These are phyloP conservation scores for Borostomias antarcticus DNA, from an alignment of 2,797 vertebrate genomes.

Conservation along the genomic window DNA sequence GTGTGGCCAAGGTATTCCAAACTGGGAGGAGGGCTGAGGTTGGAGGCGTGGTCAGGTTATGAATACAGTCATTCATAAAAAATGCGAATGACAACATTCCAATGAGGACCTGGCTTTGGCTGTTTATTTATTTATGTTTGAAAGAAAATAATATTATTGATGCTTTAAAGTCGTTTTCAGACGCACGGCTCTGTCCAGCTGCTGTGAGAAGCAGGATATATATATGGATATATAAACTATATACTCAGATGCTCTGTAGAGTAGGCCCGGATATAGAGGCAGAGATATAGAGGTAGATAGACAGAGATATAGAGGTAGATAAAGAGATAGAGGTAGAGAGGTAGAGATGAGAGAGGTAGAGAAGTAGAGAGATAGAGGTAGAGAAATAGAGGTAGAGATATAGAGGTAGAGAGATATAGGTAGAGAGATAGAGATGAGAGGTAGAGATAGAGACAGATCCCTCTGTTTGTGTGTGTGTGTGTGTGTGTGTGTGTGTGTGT, in stretches of 20 bases:
- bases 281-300: too few species aligned
- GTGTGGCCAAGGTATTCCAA: conserved; percentile 45
- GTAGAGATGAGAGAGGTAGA: too few species aligned
- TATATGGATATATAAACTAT: too few species aligned
- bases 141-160: conserved; percentile 71
- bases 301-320: too few species aligned
- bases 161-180: conserved; percentile 76
- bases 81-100: conserved; percentile 76
- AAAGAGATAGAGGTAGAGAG: conserved; percentile 26
- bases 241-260: conserved; percentile 67
- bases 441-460: conserved; percentile 20
- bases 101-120: conserved; percentile 62
- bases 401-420: conserved; percentile 21
- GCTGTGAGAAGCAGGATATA: conserved; percentile 70
- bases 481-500: neutral
- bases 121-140: conserved; percentile 75
- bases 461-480: conserved; percentile 1
- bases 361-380: conserved; percentile 48
- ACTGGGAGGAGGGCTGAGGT: conserved; percentile 24
- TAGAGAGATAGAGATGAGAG: conserved; percentile 29
- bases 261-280: too few species aligned
- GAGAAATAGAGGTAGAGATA: conserved; percentile 37
- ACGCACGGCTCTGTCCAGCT: conserved; percentile 59
- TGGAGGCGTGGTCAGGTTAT: conserved; percentile 67
- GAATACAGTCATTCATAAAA: conserved; percentile 88